A percentile compares a stretch with the other conserved stretches of the same genome.
phyloP scores from a whole-genome alignment of 2,888 invertebrate genomes.

The Anthophora plumipes region DNA sequence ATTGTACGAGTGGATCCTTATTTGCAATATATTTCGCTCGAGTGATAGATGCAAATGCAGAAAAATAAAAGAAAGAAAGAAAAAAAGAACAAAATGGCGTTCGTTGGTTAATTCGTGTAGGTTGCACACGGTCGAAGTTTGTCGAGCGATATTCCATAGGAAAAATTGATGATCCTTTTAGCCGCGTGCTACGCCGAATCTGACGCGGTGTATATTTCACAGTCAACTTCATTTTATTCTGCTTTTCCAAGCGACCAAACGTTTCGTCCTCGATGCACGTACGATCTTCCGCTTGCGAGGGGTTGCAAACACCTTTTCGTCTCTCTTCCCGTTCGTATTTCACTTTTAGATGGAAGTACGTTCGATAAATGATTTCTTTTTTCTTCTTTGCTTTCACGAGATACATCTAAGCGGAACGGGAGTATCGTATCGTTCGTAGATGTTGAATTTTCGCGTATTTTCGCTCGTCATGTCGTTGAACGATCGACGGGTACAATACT shows the following conservation, averaged over 20 bases:
- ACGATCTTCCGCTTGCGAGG: background rate
- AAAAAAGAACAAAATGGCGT: too few species aligned
- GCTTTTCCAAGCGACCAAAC: too few species aligned
- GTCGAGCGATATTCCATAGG: constrained; percentile 27
- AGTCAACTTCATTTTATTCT: constrained; percentile 12
- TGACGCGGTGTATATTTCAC: constrained; percentile 9
- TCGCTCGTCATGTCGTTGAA: constrained; percentile 11
- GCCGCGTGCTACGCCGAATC: background rate
- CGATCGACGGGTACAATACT: constrained; percentile 52
- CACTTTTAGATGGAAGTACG: constrained; percentile 20
- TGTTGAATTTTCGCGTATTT: too few species aligned
- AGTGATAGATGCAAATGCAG: background rate
- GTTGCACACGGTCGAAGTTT: constrained; percentile 33
- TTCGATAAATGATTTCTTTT: constrained; percentile 44
- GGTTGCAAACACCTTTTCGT: constrained; percentile 45
- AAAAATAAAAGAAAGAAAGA: background rate
- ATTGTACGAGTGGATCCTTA: constrained; percentile 77
- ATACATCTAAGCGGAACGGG: too few species aligned
- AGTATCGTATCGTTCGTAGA: too few species aligned
- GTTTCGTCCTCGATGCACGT: constrained; percentile 11
- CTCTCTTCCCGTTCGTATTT: background rate
- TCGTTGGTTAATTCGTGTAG: constrained; percentile 35
- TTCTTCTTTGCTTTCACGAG: constrained; percentile 19
- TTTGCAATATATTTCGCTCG: constrained; percentile 81
- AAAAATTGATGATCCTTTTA: constrained; percentile 47